Evolutionary conservation across 1,140 invertebrate genomes (phyloP).

Genomic region (Amyelois transitella): DNA sequence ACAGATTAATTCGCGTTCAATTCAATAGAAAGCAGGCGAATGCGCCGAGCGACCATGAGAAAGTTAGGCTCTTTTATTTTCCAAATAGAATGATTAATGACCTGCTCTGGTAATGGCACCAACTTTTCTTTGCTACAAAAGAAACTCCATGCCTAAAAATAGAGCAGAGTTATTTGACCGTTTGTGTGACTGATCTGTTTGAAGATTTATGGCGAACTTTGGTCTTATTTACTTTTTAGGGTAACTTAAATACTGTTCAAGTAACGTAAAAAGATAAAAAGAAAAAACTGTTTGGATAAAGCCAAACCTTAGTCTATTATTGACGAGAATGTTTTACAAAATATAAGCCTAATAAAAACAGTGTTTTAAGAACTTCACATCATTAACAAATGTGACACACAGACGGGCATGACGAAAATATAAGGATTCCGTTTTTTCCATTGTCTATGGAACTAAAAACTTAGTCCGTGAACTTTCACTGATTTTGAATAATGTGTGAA

Average conservation of each 20-base stretch:
- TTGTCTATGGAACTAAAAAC: background rate
- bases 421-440: background rate
- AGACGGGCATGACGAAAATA: background rate
- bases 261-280: no score
- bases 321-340: no score
- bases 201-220: background rate
- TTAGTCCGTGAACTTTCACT: background rate
- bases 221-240: background rate
- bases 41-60: slow-evolving; percentile 12
- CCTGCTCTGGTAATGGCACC: slow-evolving; percentile 12
- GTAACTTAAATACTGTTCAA: no score
- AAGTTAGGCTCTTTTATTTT: slow-evolving; percentile 26
- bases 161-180: background rate
- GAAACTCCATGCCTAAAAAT: slow-evolving; percentile 10
- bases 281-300: no score
- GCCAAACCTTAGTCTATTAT: no score
- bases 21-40: slow-evolving; percentile 15
- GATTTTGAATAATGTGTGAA: no score
- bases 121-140: slow-evolving; percentile 20
- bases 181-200: background rate
- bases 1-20: slow-evolving; percentile 1
- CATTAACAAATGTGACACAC: background rate
- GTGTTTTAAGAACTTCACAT: background rate
- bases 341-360: no score
- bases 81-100: slow-evolving; percentile 29